Conservation (phyloP, 2,888 invertebrate species). For the Sipha maydis region DNA sequence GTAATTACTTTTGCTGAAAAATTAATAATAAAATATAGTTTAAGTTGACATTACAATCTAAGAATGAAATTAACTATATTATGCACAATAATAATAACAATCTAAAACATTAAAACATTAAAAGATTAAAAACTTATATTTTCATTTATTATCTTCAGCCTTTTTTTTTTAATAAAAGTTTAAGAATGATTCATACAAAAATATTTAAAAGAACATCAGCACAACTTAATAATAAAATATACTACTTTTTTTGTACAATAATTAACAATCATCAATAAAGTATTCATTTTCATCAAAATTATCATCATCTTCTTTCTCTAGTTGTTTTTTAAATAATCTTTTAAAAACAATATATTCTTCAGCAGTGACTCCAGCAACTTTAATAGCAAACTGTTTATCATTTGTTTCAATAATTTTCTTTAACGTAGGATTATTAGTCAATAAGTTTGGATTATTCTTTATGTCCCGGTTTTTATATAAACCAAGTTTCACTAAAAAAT, state of each 20-base stretch:
- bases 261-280: conserved; percentile 11
- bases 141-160: neutral
- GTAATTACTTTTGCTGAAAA: no score
- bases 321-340: conserved; percentile 42
- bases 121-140: neutral
- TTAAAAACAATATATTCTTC: conserved; percentile 56
- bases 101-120: neutral
- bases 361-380: conserved; percentile 47
- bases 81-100: neutral
- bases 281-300: conserved; percentile 23
- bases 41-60: no score
- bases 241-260: neutral
- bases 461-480: conserved; percentile 34
- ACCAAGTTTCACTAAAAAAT: conserved; percentile 48
- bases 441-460: conserved; percentile 24
- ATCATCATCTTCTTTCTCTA: conserved; percentile 24
- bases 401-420: conserved; percentile 51
- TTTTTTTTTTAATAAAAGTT: neutral
- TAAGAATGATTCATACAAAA: neutral
- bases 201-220: no score
- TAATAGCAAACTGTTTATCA: conserved; percentile 53
- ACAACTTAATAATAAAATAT: neutral
- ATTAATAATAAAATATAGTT: no score
- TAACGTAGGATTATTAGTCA: conserved; percentile 44
- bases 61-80: no score